Percentiles rank a stretch among this genome's conserved stretches.
Conservation (phyloP, 2,113 vertebrate species). For the Ophthalmolycus amberensis region DNA sequence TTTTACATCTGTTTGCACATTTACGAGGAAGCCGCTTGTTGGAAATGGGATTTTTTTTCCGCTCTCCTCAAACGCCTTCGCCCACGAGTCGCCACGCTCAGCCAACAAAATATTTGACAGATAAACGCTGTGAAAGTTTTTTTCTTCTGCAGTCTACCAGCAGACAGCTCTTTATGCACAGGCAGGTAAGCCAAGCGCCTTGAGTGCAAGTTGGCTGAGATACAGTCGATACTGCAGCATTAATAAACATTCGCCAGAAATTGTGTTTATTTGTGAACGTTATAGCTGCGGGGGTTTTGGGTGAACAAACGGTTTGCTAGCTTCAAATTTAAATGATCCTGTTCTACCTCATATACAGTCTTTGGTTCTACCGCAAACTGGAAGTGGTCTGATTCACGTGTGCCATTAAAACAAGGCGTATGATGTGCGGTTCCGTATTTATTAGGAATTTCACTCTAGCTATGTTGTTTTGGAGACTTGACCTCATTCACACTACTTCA, state of each 20-base stretch:
- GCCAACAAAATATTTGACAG: constrained; percentile 41
- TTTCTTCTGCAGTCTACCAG: constrained; percentile 63
- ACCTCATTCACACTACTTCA: constrained; percentile 63
- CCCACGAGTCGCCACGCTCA: constrained; percentile 36
- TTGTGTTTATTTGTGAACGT: constrained; percentile 24
- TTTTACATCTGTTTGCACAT: constrained; percentile 64
- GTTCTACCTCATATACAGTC: neutral
- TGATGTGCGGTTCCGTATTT: neutral
- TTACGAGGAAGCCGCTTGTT: constrained; percentile 51
- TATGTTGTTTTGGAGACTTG: constrained; percentile 59
- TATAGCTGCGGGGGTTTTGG: constrained; percentile 1
- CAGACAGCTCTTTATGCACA: constrained; percentile 77
- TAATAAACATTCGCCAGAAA: neutral
- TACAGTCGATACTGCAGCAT: constrained; percentile 24
- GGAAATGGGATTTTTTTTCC: constrained; percentile 55
- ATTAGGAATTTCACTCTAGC: neutral
- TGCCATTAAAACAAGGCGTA: neutral
- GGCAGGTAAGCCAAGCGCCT: constrained; percentile 77
- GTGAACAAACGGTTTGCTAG: neutral
- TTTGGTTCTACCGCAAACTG: neutral
- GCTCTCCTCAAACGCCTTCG: constrained; percentile 40
- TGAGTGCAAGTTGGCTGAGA: constrained; percentile 45
- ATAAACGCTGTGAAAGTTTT: constrained; percentile 79
- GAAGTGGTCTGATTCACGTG: neutral
- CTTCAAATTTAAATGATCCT: neutral